phyloP scores from a whole-genome alignment of 2,888 invertebrate genomes.

The Thymelicus lineola region DNA sequence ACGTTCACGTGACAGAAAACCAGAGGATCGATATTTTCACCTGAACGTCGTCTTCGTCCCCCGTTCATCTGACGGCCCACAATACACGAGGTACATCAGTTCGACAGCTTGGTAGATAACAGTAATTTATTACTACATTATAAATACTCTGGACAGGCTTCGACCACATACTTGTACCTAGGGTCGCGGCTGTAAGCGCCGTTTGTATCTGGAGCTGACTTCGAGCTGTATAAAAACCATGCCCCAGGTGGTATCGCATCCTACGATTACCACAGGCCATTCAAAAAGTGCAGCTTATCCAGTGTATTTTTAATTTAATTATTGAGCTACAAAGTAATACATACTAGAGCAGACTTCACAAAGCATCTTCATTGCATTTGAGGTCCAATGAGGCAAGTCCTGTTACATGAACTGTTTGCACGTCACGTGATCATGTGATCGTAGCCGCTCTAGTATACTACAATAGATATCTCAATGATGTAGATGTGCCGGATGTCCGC shows the following conservation, averaged over 20 bases:
- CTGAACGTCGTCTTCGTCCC: background rate
- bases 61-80: background rate
- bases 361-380: background rate
- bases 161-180: background rate
- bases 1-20: too few relatives aligned
- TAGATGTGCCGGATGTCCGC: background rate
- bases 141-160: background rate
- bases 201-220: too few relatives aligned
- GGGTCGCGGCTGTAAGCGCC: background rate
- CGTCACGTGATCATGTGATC: too few relatives aligned
- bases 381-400: too few relatives aligned
- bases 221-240: too few relatives aligned
- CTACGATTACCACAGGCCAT: background rate
- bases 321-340: too few relatives aligned
- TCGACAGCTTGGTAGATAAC: too few relatives aligned
- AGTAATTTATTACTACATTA: background rate
- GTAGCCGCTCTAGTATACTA: background rate
- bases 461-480: background rate
- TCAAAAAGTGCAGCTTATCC: background rate
- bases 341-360: background rate
- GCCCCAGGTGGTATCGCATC: background rate
- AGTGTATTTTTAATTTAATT: too few relatives aligned
- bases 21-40: too few relatives aligned
- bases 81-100: background rate
- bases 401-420: too few relatives aligned